Conservation (phyloP, 2,797 vertebrate species). For the Sylvia borin region DNA sequence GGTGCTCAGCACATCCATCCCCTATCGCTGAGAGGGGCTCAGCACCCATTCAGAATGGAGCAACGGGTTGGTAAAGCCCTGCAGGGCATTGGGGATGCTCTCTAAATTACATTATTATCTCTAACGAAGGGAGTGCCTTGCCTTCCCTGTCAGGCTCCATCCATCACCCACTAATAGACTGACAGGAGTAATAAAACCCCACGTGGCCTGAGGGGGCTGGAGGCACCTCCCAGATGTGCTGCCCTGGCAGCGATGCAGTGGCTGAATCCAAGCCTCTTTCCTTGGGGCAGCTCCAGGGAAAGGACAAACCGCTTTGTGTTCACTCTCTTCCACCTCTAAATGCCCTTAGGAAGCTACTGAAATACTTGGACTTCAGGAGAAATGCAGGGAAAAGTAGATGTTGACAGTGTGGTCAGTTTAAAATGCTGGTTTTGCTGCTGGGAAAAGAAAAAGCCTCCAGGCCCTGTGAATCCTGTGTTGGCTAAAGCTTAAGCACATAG, state of each 20-base stretch:
- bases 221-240: background rate
- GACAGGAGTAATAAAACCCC: background rate
- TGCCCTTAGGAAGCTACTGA: background rate
- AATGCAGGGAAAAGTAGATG: background rate
- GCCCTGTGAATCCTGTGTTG: background rate
- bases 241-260: rapidly evolving
- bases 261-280: background rate
- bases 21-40: background rate
- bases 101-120: conserved; percentile 29
- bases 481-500: background rate
- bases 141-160: conserved; percentile 24
- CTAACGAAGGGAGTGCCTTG: conserved; percentile 2
- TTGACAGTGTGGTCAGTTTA: background rate
- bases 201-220: background rate
- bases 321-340: background rate
- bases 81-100: background rate
- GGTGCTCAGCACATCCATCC: background rate
- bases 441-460: background rate
- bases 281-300: background rate
- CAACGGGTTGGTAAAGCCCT: background rate
- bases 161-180: background rate
- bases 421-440: background rate
- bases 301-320: background rate
- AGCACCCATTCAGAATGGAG: background rate
- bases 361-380: background rate